Base-by-base conservation (phyloP, 2,888 invertebrate genomes). In the Hipparchia sbordonii region DNA sequence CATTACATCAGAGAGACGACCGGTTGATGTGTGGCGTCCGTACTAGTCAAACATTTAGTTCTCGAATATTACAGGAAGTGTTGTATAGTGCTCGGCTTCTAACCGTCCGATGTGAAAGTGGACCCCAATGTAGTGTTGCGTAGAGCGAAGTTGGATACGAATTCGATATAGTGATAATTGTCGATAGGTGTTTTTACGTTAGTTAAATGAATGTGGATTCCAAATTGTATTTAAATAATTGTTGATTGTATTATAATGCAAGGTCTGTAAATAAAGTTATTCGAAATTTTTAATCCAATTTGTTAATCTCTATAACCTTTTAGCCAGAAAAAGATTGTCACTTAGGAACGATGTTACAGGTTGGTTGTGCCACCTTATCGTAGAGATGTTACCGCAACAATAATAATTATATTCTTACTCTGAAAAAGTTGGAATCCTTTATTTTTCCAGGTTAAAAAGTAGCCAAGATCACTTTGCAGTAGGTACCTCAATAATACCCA, bases 1-100 rank as follows among this genome's bases (percentile, higher is more conserved):
- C 39, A 88, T 90, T 56, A 88, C 92, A 5, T 85, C 92, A 1
- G 93, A 93, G 72, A 92, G 91, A 77, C 90, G 88, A 84, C 94
- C 96, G 72, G 94, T 95, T n/a, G 96, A 97, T 82, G 97, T 97
- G 73, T 97, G 97, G 97, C 95, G 97, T 83, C 97, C 97, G 13
- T 97, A 97, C 88, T 97, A 90, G 80, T 75, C 72, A 57, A 59
- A 67, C 67, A 57, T 23, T 72, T 39, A 69, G 68, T 57, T 68
- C 52, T 48, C 54, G 61, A 77, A 77, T 48, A 67, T 78, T 80
- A 82, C 80, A 80, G 79, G 81, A 79, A 79, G 75, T 75, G 72
- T 76, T 74, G 72, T 78, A 74, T 77, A 77, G 80, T 81, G 80
- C 81, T 83, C 81, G 84, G 81, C 78, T 79, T 80, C 81, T 82